Evolutionary conservation across 1,140 invertebrate genomes (phyloP).

Genomic region (Tenebrio molitor): DNA sequence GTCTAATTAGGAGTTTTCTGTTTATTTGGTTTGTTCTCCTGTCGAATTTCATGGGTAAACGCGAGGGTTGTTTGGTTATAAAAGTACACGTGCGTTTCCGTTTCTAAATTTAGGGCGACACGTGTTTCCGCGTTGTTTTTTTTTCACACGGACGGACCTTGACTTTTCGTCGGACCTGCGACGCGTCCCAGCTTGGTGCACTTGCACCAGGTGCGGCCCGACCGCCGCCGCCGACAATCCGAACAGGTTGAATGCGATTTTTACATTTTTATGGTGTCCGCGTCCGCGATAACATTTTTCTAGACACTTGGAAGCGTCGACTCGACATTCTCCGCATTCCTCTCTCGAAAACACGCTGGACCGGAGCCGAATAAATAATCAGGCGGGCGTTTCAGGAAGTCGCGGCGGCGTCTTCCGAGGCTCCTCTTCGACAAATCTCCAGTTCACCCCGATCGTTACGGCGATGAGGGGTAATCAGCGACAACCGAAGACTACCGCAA

Average conservation of each 20-base stretch:
- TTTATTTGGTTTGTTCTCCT: conserved; percentile 28
- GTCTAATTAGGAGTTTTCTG: conserved; percentile 23
- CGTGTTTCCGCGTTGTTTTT: conserved; percentile 40
- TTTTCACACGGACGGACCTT: no score
- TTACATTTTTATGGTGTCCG: not conserved
- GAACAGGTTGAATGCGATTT: not conserved
- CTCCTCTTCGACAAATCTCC: no score
- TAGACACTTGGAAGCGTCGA: conserved; percentile 8
- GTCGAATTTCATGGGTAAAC: conserved; percentile 28
- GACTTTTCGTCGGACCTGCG: no score
- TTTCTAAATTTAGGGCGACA: conserved; percentile 42
- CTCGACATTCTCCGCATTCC: not conserved
- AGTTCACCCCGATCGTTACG: no score
- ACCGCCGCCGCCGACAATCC: no score
- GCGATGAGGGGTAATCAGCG: no score
- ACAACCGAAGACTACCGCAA: no score
- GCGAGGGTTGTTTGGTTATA: conserved; percentile 26
- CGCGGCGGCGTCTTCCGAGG: no score
- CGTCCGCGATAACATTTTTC: conserved; percentile 4
- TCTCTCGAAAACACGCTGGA: no score
- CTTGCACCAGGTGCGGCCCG: no score
- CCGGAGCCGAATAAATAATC: no score
- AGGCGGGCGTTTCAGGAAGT: no score
- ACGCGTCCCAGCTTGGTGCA: not conserved
- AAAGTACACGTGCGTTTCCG: conserved; percentile 44